Evolutionary conservation across 2,113 vertebrate genomes (phyloP).

Genomic region (Oryzias melastigma): DNA sequence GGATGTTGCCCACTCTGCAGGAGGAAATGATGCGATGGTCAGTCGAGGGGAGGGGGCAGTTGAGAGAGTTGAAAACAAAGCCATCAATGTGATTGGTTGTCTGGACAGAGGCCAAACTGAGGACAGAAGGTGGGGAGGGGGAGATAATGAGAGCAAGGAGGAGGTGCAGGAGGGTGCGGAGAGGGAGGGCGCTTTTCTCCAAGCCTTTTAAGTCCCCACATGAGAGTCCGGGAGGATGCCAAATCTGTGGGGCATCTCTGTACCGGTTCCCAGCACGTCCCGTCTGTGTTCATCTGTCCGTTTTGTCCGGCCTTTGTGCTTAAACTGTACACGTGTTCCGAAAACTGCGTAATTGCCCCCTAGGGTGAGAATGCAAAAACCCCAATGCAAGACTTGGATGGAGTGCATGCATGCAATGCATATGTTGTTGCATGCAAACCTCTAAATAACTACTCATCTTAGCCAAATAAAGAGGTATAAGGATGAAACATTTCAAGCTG

Average conservation of each 20-base stretch:
- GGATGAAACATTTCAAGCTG: no score
- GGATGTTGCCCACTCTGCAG: slow-evolving; percentile 64
- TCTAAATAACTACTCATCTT: no score
- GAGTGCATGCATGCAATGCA: no score
- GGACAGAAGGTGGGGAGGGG: slow-evolving; percentile 52
- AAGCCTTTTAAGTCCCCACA: slow-evolving; percentile 60
- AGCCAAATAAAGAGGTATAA: no score
- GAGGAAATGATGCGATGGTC: slow-evolving; percentile 61
- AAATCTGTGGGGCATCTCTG: slow-evolving; percentile 41
- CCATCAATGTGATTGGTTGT: slow-evolving; percentile 74
- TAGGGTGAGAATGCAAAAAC: slow-evolving; percentile 9
- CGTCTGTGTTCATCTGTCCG: slow-evolving; percentile 45
- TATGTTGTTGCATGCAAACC: no score
- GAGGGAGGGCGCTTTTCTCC: slow-evolving; percentile 38
- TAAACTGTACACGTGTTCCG: slow-evolving; percentile 22
- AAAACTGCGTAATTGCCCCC: slow-evolving; percentile 38
- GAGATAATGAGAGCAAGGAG: background rate
- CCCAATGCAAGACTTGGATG: no score
- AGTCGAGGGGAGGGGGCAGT: slow-evolving; percentile 4
- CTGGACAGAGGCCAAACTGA: slow-evolving; percentile 71
- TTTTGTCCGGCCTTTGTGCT: slow-evolving; percentile 39
- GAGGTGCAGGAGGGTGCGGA: slow-evolving; percentile 4
- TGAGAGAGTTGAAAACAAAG: slow-evolving; percentile 69
- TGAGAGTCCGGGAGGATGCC: slow-evolving; percentile 56
- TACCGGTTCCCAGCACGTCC: slow-evolving; percentile 36